Base-by-base conservation (phyloP, 2,888 invertebrate genomes). In the Dicyrtoma fusca region DNA sequence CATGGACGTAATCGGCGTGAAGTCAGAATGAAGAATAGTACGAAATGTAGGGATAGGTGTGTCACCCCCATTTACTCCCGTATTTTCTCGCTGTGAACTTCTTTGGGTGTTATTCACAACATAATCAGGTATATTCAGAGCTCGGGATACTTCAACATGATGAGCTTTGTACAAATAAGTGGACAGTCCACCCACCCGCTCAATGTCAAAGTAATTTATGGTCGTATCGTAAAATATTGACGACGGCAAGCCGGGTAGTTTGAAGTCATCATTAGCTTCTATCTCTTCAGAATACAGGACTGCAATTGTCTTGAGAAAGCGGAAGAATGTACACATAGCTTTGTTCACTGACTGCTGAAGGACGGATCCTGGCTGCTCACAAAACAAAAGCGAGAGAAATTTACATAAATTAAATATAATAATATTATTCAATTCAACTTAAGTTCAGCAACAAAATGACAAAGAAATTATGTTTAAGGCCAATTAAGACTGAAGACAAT, bases 111-210 rank as follows among this genome's bases (percentile, higher is more conserved):
- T 66, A 45, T 47, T 44, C 11, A 53, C 19, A 19, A 63, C 53
- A 61, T 79, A 80, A 51, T 80, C 80, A 10, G 77, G 77, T 34
- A 79, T 77, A 47, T 74, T 72, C 8, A 81, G 69, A 19, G 77
- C 84, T 21, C 83, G 82, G 11, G 87, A 81, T 14, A 89, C 82
- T 77, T 89, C 89, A 14, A 78, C 81, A 83, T 86, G 84, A 79
- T 87, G 84, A 1, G 87, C 87, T 81, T 90, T 87, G 51, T 88
- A 88, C 0, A 91, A 83, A 81, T 90, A 89, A 0, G 89, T 89
- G 55, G 89, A 83, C 0, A 90, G 87, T 5, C 91, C 91, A 3
- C 91, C 91, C 62, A 91, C 85, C 65, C 91, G 85, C 80, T 90
- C 90, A 4, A 89, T 88, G 72, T 89, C 89, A 81, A 87, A 87